These are phyloP conservation scores for Malurus melanocephalus DNA, from an alignment of 2,113 vertebrate species.

Conservation along the genomic window DNA sequence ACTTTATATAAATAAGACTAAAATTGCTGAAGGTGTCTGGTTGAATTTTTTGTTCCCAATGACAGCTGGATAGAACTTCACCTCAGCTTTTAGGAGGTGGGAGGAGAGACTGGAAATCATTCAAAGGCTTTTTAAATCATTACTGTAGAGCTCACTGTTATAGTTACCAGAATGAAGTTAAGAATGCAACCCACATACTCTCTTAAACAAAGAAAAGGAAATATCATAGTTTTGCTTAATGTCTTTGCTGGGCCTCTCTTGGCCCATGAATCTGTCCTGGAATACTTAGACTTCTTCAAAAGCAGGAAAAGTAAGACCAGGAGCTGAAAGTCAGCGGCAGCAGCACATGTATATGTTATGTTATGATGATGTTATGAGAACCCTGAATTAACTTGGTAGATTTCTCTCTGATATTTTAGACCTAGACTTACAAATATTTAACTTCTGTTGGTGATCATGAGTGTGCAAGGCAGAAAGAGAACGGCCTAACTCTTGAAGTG, in stretches of 20 bases:
- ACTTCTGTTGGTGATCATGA: background rate
- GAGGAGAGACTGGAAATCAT: conserved; percentile 35
- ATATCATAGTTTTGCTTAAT: background rate
- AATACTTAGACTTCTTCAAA: background rate
- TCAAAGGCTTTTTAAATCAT: conserved; percentile 31
- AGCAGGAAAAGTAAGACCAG: background rate
- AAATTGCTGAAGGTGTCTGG: background rate
- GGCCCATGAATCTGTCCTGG: background rate
- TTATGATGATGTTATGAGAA: background rate
- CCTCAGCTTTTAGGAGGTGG: conserved; percentile 3
- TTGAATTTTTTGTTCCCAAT: background rate
- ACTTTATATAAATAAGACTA: background rate
- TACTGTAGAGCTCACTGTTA: conserved; percentile 21
- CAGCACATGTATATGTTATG: background rate
- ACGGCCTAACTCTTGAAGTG: background rate
- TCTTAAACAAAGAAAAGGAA: conserved; percentile 18
- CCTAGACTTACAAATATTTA: background rate
- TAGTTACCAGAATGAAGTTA: background rate
- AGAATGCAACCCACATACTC: background rate
- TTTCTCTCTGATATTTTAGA: background rate
- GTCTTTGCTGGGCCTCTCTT: background rate
- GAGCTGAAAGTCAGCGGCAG: background rate
- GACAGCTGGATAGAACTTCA: conserved; percentile 3
- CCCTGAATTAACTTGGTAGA: background rate
- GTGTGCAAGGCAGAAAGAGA: background rate